Conservation (phyloP, 2,113 vertebrate genomes). For the Pomatostomus ruficeps region DNA sequence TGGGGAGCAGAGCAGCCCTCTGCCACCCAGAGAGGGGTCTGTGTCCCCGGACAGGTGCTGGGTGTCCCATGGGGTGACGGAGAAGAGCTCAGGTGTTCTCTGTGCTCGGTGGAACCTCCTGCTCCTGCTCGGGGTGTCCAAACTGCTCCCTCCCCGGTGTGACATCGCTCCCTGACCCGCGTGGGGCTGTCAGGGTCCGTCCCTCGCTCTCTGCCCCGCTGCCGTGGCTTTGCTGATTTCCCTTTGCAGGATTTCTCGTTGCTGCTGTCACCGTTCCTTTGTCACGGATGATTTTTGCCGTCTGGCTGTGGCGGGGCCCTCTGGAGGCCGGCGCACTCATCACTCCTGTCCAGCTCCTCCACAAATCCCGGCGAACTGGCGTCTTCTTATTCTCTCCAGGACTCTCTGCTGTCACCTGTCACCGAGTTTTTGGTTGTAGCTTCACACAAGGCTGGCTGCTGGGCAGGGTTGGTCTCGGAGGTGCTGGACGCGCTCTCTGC, state of each 20-base stretch:
- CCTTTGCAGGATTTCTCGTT: accelerated
- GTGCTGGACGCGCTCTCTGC: accelerated
- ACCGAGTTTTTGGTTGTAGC: neutral
- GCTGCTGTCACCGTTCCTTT: neutral
- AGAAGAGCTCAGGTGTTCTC: accelerated
- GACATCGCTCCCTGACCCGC: accelerated
- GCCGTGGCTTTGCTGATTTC: accelerated
- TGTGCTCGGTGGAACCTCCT: neutral
- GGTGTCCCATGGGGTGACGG: accelerated
- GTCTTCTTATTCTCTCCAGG: neutral
- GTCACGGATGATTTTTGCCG: neutral
- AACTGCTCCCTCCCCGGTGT: accelerated
- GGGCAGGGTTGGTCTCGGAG: neutral
- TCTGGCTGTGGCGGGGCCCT: neutral
- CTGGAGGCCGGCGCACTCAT: conserved; percentile 10
- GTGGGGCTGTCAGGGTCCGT: accelerated
- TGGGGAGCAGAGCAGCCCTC: neutral
- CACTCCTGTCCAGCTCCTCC: neutral
- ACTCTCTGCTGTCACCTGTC: neutral
- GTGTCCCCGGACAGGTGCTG: accelerated
- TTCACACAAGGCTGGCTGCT: neutral
- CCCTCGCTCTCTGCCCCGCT: accelerated
- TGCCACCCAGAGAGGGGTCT: accelerated
- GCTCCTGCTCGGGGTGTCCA: neutral
- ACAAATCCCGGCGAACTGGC: accelerated